Conservation (phyloP, 2,888 invertebrate species). For the Cephus nigrinus region DNA sequence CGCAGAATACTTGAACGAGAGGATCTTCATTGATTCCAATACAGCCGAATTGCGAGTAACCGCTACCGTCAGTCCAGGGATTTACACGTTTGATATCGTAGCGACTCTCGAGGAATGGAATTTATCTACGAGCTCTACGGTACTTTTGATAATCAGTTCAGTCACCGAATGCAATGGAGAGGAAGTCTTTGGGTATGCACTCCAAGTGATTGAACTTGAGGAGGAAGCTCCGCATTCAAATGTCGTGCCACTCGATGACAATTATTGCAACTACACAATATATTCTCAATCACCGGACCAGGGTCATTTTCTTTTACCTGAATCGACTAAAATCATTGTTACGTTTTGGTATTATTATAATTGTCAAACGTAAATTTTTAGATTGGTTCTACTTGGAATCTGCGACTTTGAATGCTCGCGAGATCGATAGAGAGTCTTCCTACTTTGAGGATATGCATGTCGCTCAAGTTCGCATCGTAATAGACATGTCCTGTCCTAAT, state of each 20-base stretch:
- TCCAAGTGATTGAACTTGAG: constrained; percentile 16
- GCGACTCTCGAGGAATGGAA: constrained; percentile 12
- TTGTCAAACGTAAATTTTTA: not conserved
- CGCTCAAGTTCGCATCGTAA: constrained; percentile 17
- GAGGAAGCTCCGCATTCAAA: constrained; percentile 16
- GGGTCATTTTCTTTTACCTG: not conserved
- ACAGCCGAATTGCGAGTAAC: constrained; percentile 14
- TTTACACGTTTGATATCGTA: constrained; percentile 15
- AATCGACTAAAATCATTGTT: not conserved
- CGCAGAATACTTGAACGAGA: constrained; percentile 10
- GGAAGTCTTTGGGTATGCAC: constrained; percentile 16
- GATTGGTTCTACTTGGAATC: constrained; percentile 13
- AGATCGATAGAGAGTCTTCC: constrained; percentile 18
- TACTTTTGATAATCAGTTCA: constrained; percentile 13
- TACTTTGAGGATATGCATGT: constrained; percentile 14
- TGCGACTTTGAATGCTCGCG: constrained; percentile 8
- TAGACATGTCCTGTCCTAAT: constrained; percentile 14
- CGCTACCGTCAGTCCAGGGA: constrained; percentile 8
- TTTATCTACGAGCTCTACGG: constrained; percentile 10
- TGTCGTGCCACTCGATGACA: constrained; percentile 16
- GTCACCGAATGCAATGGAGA: constrained; percentile 15
- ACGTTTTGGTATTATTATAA: not conserved
- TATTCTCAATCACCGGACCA: constrained; percentile 18
- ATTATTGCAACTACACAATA: constrained; percentile 19
- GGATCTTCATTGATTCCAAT: constrained; percentile 6